Conservation (phyloP, 2,797 vertebrate genomes). For the Amniataba percoides region DNA sequence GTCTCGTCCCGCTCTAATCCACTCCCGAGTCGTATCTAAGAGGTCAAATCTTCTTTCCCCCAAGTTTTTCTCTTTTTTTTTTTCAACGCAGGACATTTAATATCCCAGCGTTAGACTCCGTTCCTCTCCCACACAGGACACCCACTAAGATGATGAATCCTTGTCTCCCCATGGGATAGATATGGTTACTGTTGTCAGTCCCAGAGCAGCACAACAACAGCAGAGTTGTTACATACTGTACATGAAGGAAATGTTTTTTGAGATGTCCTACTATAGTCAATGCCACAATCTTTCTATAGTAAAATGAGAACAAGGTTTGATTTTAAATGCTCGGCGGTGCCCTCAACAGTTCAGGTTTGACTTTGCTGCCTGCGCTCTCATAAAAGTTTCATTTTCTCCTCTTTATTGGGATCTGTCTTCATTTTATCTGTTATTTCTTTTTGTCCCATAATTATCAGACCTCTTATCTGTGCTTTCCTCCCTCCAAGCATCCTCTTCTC, state of each 20-base stretch:
- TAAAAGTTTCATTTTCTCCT: conserved; percentile 31
- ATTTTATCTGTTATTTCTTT: conserved; percentile 59
- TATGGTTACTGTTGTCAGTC: conserved; percentile 43
- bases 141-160: conserved; percentile 62
- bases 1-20: conserved; percentile 26
- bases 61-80: conserved; percentile 25
- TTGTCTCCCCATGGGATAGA: conserved; percentile 60
- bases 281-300: background rate
- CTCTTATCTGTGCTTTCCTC: conserved; percentile 53
- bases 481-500: conserved; percentile 42
- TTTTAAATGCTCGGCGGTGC: conserved; percentile 1
- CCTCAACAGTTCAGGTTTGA: conserved; percentile 26
- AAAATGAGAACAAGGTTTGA: background rate
- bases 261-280: background rate
- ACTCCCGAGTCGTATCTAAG: conserved; percentile 49
- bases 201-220: conserved; percentile 13
- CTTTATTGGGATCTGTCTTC: conserved; percentile 37
- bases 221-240: background rate
- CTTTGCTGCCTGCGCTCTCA: conserved; percentile 20
- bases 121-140: conserved; percentile 75
- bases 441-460: conserved; percentile 34
- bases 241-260: conserved; percentile 1
- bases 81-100: conserved; percentile 53
- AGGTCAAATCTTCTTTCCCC: conserved; percentile 52
- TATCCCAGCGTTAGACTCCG: conserved; percentile 53